Evolutionary conservation across 1,140 invertebrate genomes (phyloP), one percentile per base, ranked within the genome.

Genomic region (Antheraea mylitta): DNA sequence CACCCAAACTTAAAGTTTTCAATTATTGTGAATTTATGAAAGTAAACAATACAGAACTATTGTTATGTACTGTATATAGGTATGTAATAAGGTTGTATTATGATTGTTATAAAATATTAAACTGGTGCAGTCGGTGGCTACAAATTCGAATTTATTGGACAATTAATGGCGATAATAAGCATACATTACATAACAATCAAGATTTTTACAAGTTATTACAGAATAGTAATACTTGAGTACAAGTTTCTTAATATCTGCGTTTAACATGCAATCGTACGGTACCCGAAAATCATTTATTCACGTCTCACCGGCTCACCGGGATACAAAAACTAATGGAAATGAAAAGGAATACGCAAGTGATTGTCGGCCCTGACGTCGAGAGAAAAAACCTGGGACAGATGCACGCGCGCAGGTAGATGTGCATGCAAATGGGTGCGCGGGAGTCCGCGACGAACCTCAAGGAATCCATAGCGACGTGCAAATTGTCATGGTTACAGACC

Each of bases 261-360:
- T 53, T 22, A 5, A 8, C 59, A 11, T 16, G 8, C 59, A 36
- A 11, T 13, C 59, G 59, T 11, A 16, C 61, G 61, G 18, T 63
- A 63, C 59, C 66, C 73, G 77, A 79, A 82, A 79, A 73, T 30
- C 61, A 19, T 62, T 64, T 75, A 85, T 83, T 81, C 75, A 79
- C 76, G 72, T 76, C 63, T 68, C 66, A 68, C 66, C 58, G 53
- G 63, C 67, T 42, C 11, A 42, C 38, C 7, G 45, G 70, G 65
- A 72, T 70, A 77, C 76, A 82, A 84, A 83, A 86, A 84, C 75
- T 78, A 78, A 78, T 79, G 71, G 74, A 73, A 80, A 77, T 79
- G 73, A 72, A 73, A 76, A 78, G 75, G 80, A 79, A 80, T 77
- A 82, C 77, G 68, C 71, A 71, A 71, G 68, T 71, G 76, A 81